These are phyloP conservation scores for Strix occidentalis DNA, from an alignment of 2,797 vertebrate genomes.

Conservation along the genomic window DNA sequence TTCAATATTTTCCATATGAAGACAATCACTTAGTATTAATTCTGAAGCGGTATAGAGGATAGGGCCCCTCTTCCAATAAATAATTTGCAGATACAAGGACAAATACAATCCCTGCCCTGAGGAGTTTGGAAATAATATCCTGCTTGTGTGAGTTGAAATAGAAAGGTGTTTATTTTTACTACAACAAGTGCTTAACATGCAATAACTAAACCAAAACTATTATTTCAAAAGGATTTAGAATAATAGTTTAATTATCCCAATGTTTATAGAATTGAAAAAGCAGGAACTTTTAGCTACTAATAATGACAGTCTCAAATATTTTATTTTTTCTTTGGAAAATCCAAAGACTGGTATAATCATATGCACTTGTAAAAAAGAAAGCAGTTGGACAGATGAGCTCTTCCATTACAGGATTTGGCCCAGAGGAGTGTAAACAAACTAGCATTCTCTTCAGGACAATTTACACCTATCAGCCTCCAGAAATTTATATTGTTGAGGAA, in stretches of 20 bases:
- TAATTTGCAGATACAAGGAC: conserved; percentile 40
- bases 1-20: conserved; percentile 48
- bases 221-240: conserved; percentile 46
- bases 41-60: background rate
- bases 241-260: conserved; percentile 31
- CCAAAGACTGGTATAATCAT: background rate
- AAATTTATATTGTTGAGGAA: conserved; percentile 7
- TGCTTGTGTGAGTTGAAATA: conserved; percentile 30
- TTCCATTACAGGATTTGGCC: background rate
- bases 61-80: conserved; percentile 26
- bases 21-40: conserved; percentile 33
- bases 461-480: background rate
- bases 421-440: background rate
- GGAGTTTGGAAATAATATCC: conserved; percentile 53
- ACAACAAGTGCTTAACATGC: conserved; percentile 16
- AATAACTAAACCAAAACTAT: conserved; percentile 42
- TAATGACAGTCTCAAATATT: background rate
- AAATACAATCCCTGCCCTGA: conserved; percentile 43
- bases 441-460: conserved; percentile 14
- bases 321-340: background rate
- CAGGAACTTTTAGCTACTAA: conserved; percentile 7
- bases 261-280: conserved; percentile 35
- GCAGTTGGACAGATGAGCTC: background rate
- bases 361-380: background rate
- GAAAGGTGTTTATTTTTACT: conserved; percentile 59